Base-by-base conservation (phyloP, 2,113 vertebrate genomes). In the Caranx ignobilis region DNA sequence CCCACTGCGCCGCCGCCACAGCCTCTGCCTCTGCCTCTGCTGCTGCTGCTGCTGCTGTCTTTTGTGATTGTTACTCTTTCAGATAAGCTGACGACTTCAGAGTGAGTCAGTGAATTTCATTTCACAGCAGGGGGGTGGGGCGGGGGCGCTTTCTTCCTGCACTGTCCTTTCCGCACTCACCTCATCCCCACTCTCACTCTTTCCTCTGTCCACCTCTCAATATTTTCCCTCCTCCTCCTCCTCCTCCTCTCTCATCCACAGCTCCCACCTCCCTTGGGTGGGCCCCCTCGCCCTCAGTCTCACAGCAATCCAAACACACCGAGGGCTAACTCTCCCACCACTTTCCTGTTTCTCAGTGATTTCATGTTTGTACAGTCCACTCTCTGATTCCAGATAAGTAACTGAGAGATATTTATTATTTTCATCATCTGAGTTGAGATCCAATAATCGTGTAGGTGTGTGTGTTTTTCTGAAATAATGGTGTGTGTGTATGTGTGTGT, bases 291-390 rank as follows among this genome's bases (percentile, higher is more conserved):
- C 79, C 79, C 74, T 75, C 72, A 6, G 63, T 80, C 87, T 83
- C 87, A 75, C 80, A 81, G 90, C 86, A 92, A 91, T 91, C 87
- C 81, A 84, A 89, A 85, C 85, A 85, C 85, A 88, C 84, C 2
- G 31, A 84, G 72, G 81, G 76, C 81, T 66, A 45, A 79, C 88
- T 83, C 86, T 81, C 80, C 70, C 81, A 79, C 71, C 32, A 56
- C 75, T 75, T 79, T 37, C 31, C 77, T 59, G 71, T 56, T 75
- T 75, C 79, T 73, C 84, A 77, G 81, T 72, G 48, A 57, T 66
- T 84, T 57, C 56, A 61, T 52, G 61, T 63, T 50, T 47, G 52
- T 79, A 41, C 64, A 18, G 41, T 60, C 64, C 16, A 6, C 75
- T 47, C 79, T 37, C 74, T 61, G 59, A 81, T 56, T 84, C 79